Evolutionary conservation across 1,140 invertebrate species (phyloP), one percentile per base, ranked within the genome.

Genomic region (Hyles euphorbiae): DNA sequence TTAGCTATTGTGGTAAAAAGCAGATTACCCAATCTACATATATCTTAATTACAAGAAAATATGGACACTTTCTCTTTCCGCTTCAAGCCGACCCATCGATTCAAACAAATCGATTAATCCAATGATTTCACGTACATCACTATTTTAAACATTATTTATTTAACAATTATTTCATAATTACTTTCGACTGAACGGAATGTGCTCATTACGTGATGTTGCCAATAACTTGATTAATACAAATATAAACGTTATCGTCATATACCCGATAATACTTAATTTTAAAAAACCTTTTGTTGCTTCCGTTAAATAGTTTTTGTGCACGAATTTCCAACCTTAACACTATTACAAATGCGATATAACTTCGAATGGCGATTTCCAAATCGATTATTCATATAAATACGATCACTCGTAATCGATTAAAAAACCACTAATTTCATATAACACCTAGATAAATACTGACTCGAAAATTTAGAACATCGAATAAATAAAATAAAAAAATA

Each of bases 271-370:
- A 75, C 73, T 77, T 78, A 76, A 53, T 56, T 72, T 74, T 68
- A 72, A 76, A n/a, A 69, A 74, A 70, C 63, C 71, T 44, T 68
- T 67, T 61, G 44, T 44, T 56, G 44, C 51, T 58, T 52, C 65
- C 72, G 61, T 76, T 85, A 81, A 83, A 81, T 81, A 81, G 61
- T 74, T 73, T 81, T 82, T 86, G 81, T 85, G 82, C 78, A 76
- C 66, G 72, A 76, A 74, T 73, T 74, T 74, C 64, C 53, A 71
- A 74, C 46, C 78, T 81, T 78, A 78, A 54, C 56, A 36, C 68
- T 78, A 82, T 68, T 66, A 68, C 60, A 76, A 75, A 75, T 83
- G 72, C 74, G 70, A 76, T 75, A 78, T 65, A 70, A 69, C 68
- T 74, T 75, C 48, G 56, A 65, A 45, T 9, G 40, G 22, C 36